A percentile compares a stretch with the other conserved stretches of the same genome.
These are phyloP conservation scores for Takifugu bimaculatus DNA, from an alignment of 2,113 vertebrate genomes.

Conservation along the genomic window DNA sequence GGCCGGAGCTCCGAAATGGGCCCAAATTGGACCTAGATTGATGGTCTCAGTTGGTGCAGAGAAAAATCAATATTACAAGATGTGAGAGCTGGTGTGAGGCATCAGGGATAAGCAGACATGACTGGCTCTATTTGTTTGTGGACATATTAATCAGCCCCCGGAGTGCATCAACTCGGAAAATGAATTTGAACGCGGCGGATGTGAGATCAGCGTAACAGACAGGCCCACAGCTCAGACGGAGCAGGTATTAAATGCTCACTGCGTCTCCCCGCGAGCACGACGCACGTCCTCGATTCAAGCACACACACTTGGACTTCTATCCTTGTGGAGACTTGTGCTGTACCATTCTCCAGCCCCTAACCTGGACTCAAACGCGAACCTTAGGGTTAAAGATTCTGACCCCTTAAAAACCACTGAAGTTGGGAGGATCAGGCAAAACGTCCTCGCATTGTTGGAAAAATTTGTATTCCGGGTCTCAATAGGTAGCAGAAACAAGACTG, in stretches of 20 bases:
- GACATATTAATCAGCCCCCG: conserved; percentile 46
- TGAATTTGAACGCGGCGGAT: conserved; percentile 28
- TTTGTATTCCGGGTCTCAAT: no score
- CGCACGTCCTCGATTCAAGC: background rate
- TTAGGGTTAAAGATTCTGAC: background rate
- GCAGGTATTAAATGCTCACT: conserved; percentile 14
- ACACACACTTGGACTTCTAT: no score
- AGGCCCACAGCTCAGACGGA: conserved; percentile 34
- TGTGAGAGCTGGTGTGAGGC: conserved; percentile 29
- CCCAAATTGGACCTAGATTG: conserved; percentile 55
- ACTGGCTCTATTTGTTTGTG: conserved; percentile 53
- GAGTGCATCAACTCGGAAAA: conserved; percentile 42
- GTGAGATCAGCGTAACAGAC: conserved; percentile 49
- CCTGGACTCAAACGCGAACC: no score
- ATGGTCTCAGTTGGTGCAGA: conserved; percentile 38
- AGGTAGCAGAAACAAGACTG: background rate
- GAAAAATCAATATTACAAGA: conserved; percentile 53
- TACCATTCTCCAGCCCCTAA: background rate
- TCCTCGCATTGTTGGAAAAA: no score
- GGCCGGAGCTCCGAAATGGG: conserved; percentile 40
- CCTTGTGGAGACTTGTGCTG: background rate
- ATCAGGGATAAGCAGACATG: conserved; percentile 52
- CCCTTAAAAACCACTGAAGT: no score
- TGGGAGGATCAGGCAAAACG: no score
- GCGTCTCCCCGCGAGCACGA: conserved; percentile 11